Conservation (phyloP, 2,888 invertebrate genomes). For the Tenthredo notha region DNA sequence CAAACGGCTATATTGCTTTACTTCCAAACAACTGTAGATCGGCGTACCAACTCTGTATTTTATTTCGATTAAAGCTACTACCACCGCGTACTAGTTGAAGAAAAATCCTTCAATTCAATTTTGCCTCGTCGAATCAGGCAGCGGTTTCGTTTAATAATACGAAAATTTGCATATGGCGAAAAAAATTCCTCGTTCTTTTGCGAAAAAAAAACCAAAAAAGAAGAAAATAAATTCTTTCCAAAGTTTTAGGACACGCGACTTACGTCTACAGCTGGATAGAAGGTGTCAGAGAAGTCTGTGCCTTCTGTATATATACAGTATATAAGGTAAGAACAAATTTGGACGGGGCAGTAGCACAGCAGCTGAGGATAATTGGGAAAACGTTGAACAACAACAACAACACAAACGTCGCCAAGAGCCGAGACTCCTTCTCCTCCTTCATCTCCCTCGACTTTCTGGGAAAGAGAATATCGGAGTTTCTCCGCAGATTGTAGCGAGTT, state of each 20-base stretch:
- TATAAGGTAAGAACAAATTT: background rate
- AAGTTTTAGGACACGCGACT: background rate
- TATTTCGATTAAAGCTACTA: conserved; percentile 17
- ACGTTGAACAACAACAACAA: conserved; percentile 15
- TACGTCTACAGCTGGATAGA: background rate
- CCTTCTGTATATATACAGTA: background rate
- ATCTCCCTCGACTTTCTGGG: background rate
- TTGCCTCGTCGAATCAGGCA: background rate
- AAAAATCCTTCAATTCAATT: background rate
- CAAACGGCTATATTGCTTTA: conserved; percentile 41
- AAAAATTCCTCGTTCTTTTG: background rate
- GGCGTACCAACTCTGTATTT: background rate
- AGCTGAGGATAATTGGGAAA: conserved; percentile 5
- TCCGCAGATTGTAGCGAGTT: conserved; percentile 7
- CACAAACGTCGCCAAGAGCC: conserved; percentile 1
- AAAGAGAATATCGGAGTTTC: background rate
- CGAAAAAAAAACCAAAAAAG: too few relatives aligned
- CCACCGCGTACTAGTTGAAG: background rate
- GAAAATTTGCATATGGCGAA: background rate
- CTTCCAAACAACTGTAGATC: conserved; percentile 31
- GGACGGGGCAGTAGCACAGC: background rate
- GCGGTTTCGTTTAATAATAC: background rate
- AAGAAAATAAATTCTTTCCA: background rate
- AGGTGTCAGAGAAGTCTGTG: conserved; percentile 5
- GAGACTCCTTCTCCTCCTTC: background rate